These are phyloP conservation scores for Patella depressa DNA, from an alignment of 2,888 invertebrate genomes.

Conservation along the genomic window DNA sequence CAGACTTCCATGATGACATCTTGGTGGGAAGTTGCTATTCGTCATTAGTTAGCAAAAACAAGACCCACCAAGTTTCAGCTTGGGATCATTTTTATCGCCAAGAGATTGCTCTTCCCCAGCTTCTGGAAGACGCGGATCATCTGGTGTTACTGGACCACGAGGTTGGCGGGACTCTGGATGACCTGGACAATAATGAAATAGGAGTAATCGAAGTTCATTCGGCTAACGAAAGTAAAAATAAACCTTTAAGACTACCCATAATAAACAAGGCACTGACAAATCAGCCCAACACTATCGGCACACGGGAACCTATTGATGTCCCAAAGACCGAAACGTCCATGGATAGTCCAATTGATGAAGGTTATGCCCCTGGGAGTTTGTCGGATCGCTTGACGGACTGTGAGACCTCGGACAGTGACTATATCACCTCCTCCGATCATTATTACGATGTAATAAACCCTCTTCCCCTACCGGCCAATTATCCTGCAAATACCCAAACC, in stretches of 20 bases:
- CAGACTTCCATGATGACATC: slow-evolving; percentile 14
- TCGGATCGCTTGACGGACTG: neutral
- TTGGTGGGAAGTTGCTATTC: slow-evolving; percentile 8
- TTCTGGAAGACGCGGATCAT: slow-evolving; percentile 23
- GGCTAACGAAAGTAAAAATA: neutral
- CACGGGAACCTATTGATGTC: neutral
- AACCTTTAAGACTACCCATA: neutral
- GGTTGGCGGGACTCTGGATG: slow-evolving; percentile 30
- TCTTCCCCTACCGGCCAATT: neutral
- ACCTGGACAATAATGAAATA: slow-evolving; percentile 14
- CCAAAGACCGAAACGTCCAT: neutral
- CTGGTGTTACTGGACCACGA: slow-evolving; percentile 33
- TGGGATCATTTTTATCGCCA: slow-evolving; percentile 33
- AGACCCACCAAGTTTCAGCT: neutral
- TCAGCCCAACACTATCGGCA: neutral
- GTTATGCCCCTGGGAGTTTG: neutral
- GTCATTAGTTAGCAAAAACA: slow-evolving; percentile 13
- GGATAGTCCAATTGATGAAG: neutral
- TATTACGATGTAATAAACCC: slow-evolving; percentile 4
- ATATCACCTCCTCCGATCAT: neutral
- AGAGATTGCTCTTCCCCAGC: slow-evolving; percentile 34
- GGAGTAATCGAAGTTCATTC: neutral
- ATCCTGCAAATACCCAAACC: neutral
- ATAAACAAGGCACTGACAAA: neutral
- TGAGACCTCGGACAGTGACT: neutral